Conservation (phyloP, 2,888 invertebrate genomes). For the Empis livida region DNA sequence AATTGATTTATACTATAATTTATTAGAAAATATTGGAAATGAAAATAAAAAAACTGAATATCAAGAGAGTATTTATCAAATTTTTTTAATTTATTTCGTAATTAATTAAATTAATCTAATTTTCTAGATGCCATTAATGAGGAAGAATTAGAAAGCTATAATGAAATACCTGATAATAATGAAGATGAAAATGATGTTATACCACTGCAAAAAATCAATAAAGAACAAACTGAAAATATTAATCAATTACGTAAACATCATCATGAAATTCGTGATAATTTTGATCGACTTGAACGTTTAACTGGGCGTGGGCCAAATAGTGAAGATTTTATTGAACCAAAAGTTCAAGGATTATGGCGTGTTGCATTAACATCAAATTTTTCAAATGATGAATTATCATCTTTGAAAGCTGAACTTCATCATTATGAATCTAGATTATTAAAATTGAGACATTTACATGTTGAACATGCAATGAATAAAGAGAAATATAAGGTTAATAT, state of each 20-base stretch:
- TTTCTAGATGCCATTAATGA: slow-evolving; percentile 55
- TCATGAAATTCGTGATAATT: slow-evolving; percentile 60
- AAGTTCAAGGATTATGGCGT: slow-evolving; percentile 81
- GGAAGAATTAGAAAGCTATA: slow-evolving; percentile 58
- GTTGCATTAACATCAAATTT: slow-evolving; percentile 70
- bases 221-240: slow-evolving; percentile 52
- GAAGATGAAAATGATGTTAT: slow-evolving; percentile 43
- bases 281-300: slow-evolving; percentile 59
- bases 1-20: slow-evolving; percentile 74
- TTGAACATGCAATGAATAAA: slow-evolving; percentile 61
- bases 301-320: slow-evolving; percentile 65
- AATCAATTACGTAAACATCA: slow-evolving; percentile 63
- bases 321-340: slow-evolving; percentile 80
- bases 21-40: slow-evolving; percentile 55
- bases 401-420: slow-evolving; percentile 68
- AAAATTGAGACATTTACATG: slow-evolving; percentile 71
- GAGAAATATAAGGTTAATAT: slow-evolving; percentile 47
- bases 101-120: no score
- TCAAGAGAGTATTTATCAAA: slow-evolving; percentile 45
- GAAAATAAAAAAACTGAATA: slow-evolving; percentile 38
- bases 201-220: slow-evolving; percentile 26
- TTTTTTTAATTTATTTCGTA: background rate
- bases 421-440: slow-evolving; percentile 70
- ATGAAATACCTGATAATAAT: slow-evolving; percentile 47
- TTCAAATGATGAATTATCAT: slow-evolving; percentile 64